Conservation (phyloP, 2,888 invertebrate genomes). For the Apamea monoglypha region DNA sequence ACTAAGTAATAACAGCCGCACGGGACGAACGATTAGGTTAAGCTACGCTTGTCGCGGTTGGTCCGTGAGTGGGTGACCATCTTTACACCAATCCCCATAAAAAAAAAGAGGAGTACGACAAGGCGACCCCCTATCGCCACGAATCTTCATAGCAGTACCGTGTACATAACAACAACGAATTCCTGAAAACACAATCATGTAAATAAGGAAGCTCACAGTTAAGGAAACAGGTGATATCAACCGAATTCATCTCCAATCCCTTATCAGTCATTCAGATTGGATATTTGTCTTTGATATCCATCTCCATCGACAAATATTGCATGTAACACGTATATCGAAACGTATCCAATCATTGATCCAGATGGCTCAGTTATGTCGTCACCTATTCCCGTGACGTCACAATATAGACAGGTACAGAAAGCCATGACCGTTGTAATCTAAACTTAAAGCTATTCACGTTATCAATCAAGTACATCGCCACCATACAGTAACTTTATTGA, state of each 20-base stretch:
- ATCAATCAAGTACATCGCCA: neutral
- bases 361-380: constrained; percentile 44
- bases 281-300: constrained; percentile 41
- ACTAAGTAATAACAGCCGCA: no score
- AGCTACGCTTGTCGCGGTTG: no score
- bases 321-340: constrained; percentile 31
- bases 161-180: neutral
- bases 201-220: neutral
- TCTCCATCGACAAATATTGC: constrained; percentile 35
- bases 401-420: neutral
- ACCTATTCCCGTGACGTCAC: constrained; percentile 14
- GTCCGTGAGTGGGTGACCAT: no score
- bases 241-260: constrained; percentile 9
- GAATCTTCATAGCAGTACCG: no score
- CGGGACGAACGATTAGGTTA: no score
- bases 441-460: neutral
- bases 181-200: constrained; percentile 2
- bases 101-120: no score
- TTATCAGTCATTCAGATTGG: constrained; percentile 23
- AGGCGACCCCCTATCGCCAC: no score
- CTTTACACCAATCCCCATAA: no score
- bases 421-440: neutral
- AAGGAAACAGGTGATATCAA: neutral
- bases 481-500: neutral
- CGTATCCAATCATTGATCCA: constrained; percentile 42